Percentiles rank a stretch among this genome's conserved stretches.
phyloP scores from a whole-genome alignment of 2,797 vertebrate genomes.

The Neosilurus mollespiculum region DNA sequence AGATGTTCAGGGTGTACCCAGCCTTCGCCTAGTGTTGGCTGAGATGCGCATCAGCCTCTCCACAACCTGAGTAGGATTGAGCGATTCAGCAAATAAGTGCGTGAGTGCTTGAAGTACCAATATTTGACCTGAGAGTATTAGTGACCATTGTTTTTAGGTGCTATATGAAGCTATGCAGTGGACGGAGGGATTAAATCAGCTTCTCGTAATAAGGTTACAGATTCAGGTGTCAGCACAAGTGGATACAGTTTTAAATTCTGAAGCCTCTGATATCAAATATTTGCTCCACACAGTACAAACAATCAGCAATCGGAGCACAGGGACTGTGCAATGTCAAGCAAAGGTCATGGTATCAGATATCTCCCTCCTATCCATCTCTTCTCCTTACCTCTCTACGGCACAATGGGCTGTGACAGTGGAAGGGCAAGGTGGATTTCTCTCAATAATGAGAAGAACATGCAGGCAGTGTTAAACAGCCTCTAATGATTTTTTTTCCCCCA shows the following conservation, averaged over 20 bases:
- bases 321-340: neutral
- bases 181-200: neutral
- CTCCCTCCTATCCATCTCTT: conserved; percentile 30
- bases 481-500: conserved; percentile 61
- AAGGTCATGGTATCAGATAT: conserved; percentile 20
- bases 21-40: too few relatives aligned
- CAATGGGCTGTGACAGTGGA: conserved; percentile 61
- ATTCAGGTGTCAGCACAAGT: conserved; percentile 20
- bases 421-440: conserved; percentile 55
- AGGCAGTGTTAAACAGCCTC: conserved; percentile 46
- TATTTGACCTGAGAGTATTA: neutral
- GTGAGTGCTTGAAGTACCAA: neutral
- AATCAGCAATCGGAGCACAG: conserved; percentile 20
- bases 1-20: too few relatives aligned
- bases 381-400: conserved; percentile 50
- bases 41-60: too few relatives aligned
- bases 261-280: conserved; percentile 13
- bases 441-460: conserved; percentile 55
- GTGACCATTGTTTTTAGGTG: neutral
- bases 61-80: too few relatives aligned
- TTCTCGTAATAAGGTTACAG: conserved; percentile 21
- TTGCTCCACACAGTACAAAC: conserved; percentile 22
- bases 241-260: conserved; percentile 26
- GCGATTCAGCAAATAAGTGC: too few relatives aligned
- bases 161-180: neutral